Conservation (phyloP, 2,888 invertebrate species). For the Acleris emargana region DNA sequence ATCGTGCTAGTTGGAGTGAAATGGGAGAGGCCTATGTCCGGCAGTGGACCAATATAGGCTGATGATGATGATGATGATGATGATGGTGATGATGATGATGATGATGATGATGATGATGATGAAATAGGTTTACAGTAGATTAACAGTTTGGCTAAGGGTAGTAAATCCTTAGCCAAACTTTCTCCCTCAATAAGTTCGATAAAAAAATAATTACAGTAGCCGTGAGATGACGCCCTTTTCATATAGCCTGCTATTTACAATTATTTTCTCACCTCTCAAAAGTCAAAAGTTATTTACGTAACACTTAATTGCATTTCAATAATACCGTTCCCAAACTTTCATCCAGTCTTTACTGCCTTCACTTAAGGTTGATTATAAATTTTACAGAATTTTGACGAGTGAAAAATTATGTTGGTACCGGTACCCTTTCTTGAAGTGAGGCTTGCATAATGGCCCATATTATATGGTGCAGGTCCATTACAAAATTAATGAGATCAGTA, state of each 20-base stretch:
- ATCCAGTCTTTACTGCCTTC: constrained; percentile 11
- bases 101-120: too few species aligned
- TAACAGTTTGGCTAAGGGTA: too few species aligned
- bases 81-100: too few species aligned
- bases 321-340: constrained; percentile 2
- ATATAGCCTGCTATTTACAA: constrained; percentile 29
- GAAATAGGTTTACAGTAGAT: too few species aligned
- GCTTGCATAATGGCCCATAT: constrained; percentile 46
- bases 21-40: too few species aligned
- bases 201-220: constrained; percentile 35
- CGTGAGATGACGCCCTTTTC: constrained; percentile 31
- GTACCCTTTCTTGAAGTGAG: constrained; percentile 44
- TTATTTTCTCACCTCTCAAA: constrained; percentile 39
- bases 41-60: too few species aligned
- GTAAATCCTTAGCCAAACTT: constrained; percentile 3
- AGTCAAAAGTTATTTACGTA: constrained; percentile 44
- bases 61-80: too few species aligned
- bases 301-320: constrained; percentile 40
- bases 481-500: constrained; percentile 42
- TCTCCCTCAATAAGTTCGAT: constrained; percentile 21
- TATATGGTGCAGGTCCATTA: constrained; percentile 37
- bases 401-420: constrained; percentile 33
- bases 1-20: too few species aligned
- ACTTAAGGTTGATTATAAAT: constrained; percentile 36
- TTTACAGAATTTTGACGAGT: not conserved